phyloP scores from a whole-genome alignment of 2,888 invertebrate species.

The Cistogaster globosa region DNA sequence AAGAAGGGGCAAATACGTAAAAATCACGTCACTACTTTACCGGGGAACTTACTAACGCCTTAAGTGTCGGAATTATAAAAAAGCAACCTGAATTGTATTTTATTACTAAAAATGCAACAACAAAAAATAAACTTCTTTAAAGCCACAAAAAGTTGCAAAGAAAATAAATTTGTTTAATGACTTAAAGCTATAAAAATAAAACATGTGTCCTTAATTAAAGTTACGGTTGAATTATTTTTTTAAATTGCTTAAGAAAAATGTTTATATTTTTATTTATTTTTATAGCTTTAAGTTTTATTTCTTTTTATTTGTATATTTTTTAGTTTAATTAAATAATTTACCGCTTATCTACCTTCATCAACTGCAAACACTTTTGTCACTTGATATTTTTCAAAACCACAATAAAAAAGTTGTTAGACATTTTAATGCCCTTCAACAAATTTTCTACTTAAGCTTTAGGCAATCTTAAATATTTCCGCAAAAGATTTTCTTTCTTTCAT shows the following conservation, averaged over 20 bases:
- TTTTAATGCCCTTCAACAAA: constrained; percentile 23
- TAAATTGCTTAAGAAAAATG: too few species aligned
- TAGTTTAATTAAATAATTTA: constrained; percentile 43
- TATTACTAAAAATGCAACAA: too few species aligned
- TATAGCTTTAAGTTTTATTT: not conserved
- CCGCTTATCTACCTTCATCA: constrained; percentile 18
- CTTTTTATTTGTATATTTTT: not conserved
- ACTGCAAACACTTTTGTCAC: constrained; percentile 17
- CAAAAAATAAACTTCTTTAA: too few species aligned
- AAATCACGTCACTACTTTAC: too few species aligned
- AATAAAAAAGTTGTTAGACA: constrained; percentile 3
- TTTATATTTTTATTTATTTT: too few species aligned
- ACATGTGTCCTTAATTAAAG: not conserved
- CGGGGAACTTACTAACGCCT: too few species aligned
- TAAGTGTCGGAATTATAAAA: too few species aligned
- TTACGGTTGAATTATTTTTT: not conserved
- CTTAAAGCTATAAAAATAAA: too few species aligned
- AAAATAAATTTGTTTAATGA: not conserved
- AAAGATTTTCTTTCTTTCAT: not conserved
- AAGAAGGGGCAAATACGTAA: too few species aligned
- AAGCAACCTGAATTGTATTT: too few species aligned
- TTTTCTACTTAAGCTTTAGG: constrained; percentile 32
- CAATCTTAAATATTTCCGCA: constrained; percentile 6
- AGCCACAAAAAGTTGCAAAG: too few species aligned
- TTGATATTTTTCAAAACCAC: not conserved